These are phyloP conservation scores for Picathartes gymnocephalus DNA, from an alignment of 2,113 vertebrate genomes.

Conservation along the genomic window DNA sequence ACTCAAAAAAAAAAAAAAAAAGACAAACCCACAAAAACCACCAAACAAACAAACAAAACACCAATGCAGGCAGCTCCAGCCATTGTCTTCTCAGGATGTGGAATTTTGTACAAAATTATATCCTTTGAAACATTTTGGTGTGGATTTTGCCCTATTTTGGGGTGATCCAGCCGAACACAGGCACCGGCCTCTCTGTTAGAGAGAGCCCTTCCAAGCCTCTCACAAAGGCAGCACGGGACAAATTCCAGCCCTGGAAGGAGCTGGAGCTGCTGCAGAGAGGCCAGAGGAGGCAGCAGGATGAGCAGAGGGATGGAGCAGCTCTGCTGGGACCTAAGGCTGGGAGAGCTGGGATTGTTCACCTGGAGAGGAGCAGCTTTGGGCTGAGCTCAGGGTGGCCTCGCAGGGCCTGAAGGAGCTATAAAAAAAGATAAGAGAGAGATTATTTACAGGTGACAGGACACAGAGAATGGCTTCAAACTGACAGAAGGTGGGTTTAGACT, in stretches of 20 bases:
- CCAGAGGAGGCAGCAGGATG: background rate
- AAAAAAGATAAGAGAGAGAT: background rate
- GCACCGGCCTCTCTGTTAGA: background rate
- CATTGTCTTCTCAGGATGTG: background rate
- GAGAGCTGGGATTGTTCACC: background rate
- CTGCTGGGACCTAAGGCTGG: background rate
- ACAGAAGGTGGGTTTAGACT: rapidly evolving
- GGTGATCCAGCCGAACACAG: background rate
- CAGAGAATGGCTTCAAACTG: background rate
- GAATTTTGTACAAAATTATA: background rate
- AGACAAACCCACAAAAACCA: background rate
- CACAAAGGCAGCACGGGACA: background rate
- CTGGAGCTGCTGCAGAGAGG: background rate
- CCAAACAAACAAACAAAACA: too few relatives aligned
- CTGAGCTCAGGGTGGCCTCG: background rate
- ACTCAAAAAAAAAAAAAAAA: background rate
- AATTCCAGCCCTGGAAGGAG: background rate
- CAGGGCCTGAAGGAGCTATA: background rate
- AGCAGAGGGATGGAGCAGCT: background rate
- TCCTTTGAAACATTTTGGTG: background rate
- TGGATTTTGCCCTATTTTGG: background rate
- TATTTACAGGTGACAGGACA: too few relatives aligned
- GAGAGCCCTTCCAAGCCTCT: background rate
- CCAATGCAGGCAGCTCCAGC: background rate
- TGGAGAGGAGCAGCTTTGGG: background rate